Conservation (phyloP, 2,797 vertebrate species). For the Potorous gilbertii region DNA sequence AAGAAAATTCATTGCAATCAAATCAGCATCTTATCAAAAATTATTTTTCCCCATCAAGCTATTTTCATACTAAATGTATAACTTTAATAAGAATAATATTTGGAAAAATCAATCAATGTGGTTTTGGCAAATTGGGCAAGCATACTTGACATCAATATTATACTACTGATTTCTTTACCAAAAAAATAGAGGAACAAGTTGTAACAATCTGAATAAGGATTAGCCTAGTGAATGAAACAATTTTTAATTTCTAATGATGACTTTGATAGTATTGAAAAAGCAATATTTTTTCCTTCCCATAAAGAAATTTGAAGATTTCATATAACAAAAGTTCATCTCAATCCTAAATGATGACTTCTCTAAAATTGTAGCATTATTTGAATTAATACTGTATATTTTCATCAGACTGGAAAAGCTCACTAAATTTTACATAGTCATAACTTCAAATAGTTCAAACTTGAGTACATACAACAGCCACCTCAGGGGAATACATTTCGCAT, state of each 20-base stretch:
- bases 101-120: slow-evolving; percentile 13
- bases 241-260: slow-evolving; percentile 55
- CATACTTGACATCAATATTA: slow-evolving; percentile 73
- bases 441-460: neutral
- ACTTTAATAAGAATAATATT: slow-evolving; percentile 56
- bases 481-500: neutral
- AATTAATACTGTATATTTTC: neutral
- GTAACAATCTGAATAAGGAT: slow-evolving; percentile 50
- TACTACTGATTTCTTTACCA: slow-evolving; percentile 56
- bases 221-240: slow-evolving; percentile 51
- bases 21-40: slow-evolving; percentile 48
- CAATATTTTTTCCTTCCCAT: slow-evolving; percentile 61
- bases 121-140: slow-evolving; percentile 56
- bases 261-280: slow-evolving; percentile 52
- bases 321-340: neutral
- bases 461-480: neutral
- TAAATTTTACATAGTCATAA: neutral
- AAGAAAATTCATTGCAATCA: slow-evolving; percentile 27
- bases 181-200: slow-evolving; percentile 68
- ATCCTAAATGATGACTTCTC: neutral
- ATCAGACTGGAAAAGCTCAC: neutral
- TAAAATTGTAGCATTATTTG: neutral
- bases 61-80: slow-evolving; percentile 34
- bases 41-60: slow-evolving; percentile 47
- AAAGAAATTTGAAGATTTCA: slow-evolving; percentile 7